Base-by-base conservation (phyloP, 2,888 invertebrate genomes). In the Onthophagus sagittarius region DNA sequence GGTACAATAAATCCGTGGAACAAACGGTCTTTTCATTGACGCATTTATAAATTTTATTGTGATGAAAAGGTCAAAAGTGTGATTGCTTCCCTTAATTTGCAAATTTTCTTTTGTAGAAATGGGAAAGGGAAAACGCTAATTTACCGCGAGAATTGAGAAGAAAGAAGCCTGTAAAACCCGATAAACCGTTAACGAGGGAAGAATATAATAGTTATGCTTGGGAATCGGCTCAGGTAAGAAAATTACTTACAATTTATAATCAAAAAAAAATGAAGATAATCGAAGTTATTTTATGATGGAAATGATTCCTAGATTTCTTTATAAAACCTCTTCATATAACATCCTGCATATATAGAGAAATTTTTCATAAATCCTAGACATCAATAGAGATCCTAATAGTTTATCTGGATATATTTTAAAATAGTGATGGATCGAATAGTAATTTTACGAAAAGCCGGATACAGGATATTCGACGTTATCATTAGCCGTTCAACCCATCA, bases 101-200 rank as follows among this genome's bases (percentile, higher is more conserved):
- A 53, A 23, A 23, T 23, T 23, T 75, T 73, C 74, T 74, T 70
- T 82, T 80, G 32, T 79, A 90, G 88, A 90, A 89, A 83, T 91
- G 90, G 90, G 87, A 89, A 75, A 83, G 89, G 13, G 90, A 91
- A 81, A 91, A 91, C 79, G 86, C 86, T 67, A 83, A 83, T 71
- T 81, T 91, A 70, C 89, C 91, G 0, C 78, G 81, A 31, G 83
- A 86, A 74, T 84, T 88, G 76, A 85, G 87, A 75, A 85, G 89
- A 70, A 86, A 87, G 39, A 83, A 83, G 31, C 91, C 91, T 0
- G 81, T 84, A 72, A 89, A 88, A 80, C 90, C 91, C 0, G 85
- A 83, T 11, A 76, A 82, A 0, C 77, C 82, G 0, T 79, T 86
- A 71, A 83, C 85, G 67, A 81, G 84, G 73, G 85, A 86, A 31